Evolutionary conservation across 2,888 invertebrate genomes (phyloP).

Genomic region (Leptothorax acervorum): DNA sequence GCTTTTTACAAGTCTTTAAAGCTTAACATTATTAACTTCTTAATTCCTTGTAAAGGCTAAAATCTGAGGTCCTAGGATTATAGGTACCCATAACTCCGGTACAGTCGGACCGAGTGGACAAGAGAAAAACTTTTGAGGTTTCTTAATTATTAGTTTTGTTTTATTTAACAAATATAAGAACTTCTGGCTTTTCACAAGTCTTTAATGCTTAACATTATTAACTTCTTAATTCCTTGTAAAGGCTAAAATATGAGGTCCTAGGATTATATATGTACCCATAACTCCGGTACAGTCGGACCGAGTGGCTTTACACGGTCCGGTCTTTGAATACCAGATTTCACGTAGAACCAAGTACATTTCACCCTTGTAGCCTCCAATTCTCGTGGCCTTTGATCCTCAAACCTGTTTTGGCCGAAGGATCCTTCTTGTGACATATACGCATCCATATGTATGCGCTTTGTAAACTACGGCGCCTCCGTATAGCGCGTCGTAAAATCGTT

Average conservation of each 20-base stretch:
- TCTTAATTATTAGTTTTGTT: background rate
- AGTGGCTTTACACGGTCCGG: background rate
- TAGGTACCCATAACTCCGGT: background rate
- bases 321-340: slow-evolving; percentile 30
- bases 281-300: background rate
- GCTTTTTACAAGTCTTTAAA: background rate
- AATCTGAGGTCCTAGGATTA: background rate
- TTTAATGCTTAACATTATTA: background rate
- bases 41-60: background rate
- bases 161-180: background rate
- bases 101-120: background rate
- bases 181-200: background rate
- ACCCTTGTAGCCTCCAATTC: slow-evolving; percentile 6
- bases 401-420: slow-evolving; percentile 27
- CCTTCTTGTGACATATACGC: slow-evolving; percentile 19
- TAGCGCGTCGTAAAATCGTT: slow-evolving; percentile 41
- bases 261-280: background rate
- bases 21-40: background rate
- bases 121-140: background rate
- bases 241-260: background rate
- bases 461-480: slow-evolving; percentile 38
- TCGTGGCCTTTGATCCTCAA: slow-evolving; percentile 36
- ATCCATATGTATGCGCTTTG: slow-evolving; percentile 48
- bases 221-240: background rate
- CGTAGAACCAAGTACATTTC: slow-evolving; percentile 33